Base-by-base conservation (phyloP, 2,888 invertebrate genomes). In the Taphrorychus bicolor region DNA sequence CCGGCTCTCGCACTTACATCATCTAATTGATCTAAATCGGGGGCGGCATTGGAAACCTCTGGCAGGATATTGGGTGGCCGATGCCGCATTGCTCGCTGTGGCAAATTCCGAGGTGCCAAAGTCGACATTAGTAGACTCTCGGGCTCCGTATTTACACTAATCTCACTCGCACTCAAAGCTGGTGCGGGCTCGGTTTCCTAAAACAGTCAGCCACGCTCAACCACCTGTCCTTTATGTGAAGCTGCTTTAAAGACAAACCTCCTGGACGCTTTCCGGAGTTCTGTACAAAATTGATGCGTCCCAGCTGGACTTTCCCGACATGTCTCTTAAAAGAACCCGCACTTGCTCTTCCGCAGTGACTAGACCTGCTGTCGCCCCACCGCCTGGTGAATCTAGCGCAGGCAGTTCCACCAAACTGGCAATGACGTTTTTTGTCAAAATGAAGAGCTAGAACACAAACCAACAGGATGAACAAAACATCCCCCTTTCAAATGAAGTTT, bases 241-340 rank as follows among this genome's bases (percentile, higher is more conserved):
- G 32, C 32, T 7, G 7, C 32, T 11, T 32, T n/a, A 18, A 14
- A 16, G 32, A 19, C 24, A 14, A n/a, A 32, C 54, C 17, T 23
- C 54, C 41, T n/a, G 21, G 11, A 71, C 58, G 22, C 54, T 72
- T n/a, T 86, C 84, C 0, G 93, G 92, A 75, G 91, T 90, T 78
- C 91, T 89, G 82, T 94, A 94, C 0, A 98, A 85, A 66, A 96
- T 92, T 0, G 95, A 93, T 41, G 94, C 94, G 83, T 98, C 97
- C 97, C 98, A 98, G 76, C 95, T 94, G 56, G 94, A 93, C 84
- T 97, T 98, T 54, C 98, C 97, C 23, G 94, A 92, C 61, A 97
- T 86, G 83, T 97, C 97, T 5, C 98, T 87, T 68, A 97, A 84
- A 11, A 98, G 84, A 18, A 97, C 90, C 32, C 98, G 87, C 61